Conservation (phyloP, 2,113 vertebrate genomes). For the Salvelinus namaycush region DNA sequence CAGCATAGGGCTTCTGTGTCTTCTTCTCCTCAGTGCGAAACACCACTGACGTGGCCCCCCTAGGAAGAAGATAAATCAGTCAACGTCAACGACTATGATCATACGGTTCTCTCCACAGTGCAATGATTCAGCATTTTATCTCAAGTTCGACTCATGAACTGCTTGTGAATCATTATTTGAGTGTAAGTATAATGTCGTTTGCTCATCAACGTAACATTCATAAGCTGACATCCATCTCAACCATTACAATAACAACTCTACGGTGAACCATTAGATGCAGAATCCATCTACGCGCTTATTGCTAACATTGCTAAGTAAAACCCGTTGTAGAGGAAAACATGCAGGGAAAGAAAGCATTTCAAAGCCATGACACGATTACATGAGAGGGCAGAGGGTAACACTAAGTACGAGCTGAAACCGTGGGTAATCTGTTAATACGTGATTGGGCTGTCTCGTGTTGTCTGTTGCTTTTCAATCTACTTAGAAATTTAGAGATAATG, state of each 20-base stretch:
- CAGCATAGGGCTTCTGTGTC: slow-evolving; percentile 77
- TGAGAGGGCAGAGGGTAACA: background rate
- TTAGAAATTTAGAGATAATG: slow-evolving; percentile 8
- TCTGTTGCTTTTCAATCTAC: slow-evolving; percentile 23
- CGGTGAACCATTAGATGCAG: background rate
- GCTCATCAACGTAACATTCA: background rate
- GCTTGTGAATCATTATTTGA: background rate
- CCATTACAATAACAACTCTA: background rate
- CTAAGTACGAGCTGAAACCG: background rate
- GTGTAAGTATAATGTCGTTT: background rate
- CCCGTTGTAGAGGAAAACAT: background rate
- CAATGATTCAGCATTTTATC: too few species aligned
- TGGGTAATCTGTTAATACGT: background rate
- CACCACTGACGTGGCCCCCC: slow-evolving; percentile 86
- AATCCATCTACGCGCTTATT: background rate
- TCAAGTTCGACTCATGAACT: background rate
- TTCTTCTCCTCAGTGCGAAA: slow-evolving; percentile 86
- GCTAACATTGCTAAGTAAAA: background rate
- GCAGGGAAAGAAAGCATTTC: background rate
- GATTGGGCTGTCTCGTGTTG: slow-evolving; percentile 9
- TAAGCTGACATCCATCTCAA: background rate
- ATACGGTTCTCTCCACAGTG: background rate
- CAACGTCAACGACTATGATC: background rate
- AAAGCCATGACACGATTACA: background rate
- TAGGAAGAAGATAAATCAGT: slow-evolving; percentile 27